phyloP scores from a whole-genome alignment of 1,140 invertebrate genomes.

The Lepidotrigona ventralis region DNA sequence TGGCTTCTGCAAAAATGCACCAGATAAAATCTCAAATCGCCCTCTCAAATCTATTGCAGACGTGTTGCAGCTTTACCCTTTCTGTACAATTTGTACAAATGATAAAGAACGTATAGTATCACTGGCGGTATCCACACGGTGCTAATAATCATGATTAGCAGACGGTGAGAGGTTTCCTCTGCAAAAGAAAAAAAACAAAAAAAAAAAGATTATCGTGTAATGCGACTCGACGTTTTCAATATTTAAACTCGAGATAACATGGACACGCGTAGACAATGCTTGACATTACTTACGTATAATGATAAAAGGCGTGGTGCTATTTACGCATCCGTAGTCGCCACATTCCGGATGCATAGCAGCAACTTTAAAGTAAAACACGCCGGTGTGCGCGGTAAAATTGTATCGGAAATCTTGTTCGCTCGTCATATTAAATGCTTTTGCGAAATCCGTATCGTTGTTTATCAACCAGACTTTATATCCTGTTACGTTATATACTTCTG shows the following conservation, averaged over 20 bases:
- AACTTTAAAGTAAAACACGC: conserved; percentile 75
- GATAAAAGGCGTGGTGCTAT: conserved; percentile 73
- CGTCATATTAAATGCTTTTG: conserved; percentile 37
- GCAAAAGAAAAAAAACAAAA: conserved; percentile 37
- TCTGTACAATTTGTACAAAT: conserved; percentile 72
- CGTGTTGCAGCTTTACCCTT: conserved; percentile 61
- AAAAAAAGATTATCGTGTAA: no score
- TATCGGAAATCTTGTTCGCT: conserved; percentile 52
- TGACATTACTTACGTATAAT: conserved; percentile 69
- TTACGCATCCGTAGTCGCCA: conserved; percentile 69
- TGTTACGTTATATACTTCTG: conserved; percentile 69
- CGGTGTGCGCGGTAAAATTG: conserved; percentile 65
- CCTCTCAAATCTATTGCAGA: neutral
- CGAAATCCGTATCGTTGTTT: conserved; percentile 66
- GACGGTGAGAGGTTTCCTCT: conserved; percentile 68
- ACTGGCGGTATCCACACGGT: conserved; percentile 76
- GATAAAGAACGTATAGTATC: conserved; percentile 72
- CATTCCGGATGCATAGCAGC: conserved; percentile 71
- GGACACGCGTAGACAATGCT: neutral
- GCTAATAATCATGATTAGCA: conserved; percentile 78
- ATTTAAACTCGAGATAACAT: neutral
- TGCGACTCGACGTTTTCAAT: no score
- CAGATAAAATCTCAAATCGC: neutral
- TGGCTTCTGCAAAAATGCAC: conserved; percentile 12
- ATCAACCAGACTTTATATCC: conserved; percentile 72